These are phyloP conservation scores for Corvus moneduloides DNA, from an alignment of 2,113 vertebrate species.

Conservation along the genomic window DNA sequence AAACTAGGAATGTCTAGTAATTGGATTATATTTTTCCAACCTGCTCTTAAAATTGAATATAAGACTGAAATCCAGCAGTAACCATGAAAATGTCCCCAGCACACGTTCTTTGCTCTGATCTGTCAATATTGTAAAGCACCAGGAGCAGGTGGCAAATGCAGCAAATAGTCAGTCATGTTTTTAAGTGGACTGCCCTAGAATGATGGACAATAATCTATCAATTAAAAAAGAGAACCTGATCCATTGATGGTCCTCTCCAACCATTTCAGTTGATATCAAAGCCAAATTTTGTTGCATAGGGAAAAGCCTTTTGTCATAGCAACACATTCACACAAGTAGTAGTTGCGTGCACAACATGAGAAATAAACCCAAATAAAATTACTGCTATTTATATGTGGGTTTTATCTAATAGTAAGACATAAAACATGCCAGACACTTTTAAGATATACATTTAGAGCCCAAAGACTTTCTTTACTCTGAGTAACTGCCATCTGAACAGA, in stretches of 20 bases:
- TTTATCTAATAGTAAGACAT: neutral
- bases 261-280: neutral
- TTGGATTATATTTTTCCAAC: neutral
- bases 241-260: neutral
- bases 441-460: neutral
- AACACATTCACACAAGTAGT: neutral
- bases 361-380: constrained; percentile 30
- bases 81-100: neutral
- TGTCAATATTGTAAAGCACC: neutral
- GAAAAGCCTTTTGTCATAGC: constrained; percentile 31
- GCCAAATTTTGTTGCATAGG: neutral
- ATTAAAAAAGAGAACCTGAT: constrained; percentile 31
- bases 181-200: neutral
- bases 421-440: constrained; percentile 7
- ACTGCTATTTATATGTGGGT: neutral
- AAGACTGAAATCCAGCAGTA: neutral
- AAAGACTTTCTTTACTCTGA: neutral
- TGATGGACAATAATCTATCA: neutral
- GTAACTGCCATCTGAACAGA: neutral
- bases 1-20: neutral
- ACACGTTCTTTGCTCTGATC: neutral
- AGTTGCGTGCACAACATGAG: neutral
- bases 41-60: neutral
- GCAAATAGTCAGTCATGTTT: neutral
- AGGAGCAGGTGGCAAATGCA: constrained; percentile 24